phyloP scores from a whole-genome alignment of 2,888 invertebrate genomes.

The Podabrus alpinus region DNA sequence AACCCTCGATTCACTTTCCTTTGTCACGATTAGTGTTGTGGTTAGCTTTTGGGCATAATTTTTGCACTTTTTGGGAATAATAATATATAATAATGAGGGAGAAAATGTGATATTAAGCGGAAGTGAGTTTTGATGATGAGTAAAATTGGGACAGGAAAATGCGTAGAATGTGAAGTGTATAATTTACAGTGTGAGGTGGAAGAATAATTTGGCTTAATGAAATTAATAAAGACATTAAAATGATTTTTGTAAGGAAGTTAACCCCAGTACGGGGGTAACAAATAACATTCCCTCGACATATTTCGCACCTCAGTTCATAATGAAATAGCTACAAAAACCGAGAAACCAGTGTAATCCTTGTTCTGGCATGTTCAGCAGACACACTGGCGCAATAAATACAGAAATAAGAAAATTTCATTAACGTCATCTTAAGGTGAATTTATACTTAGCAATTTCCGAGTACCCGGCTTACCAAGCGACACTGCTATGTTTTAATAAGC shows the following conservation, averaged over 20 bases:
- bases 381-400: constrained; percentile 54
- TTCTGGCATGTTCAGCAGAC: constrained; percentile 43
- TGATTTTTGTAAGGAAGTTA: constrained; percentile 34
- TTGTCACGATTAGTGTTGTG: constrained; percentile 21
- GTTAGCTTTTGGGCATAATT: constrained; percentile 16
- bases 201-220: constrained; percentile 37
- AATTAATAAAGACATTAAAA: constrained; percentile 39
- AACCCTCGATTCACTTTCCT: constrained; percentile 31
- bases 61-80: background rate
- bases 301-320: constrained; percentile 46
- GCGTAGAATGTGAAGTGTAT: constrained; percentile 3
- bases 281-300: constrained; percentile 44
- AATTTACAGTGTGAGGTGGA: constrained; percentile 19
- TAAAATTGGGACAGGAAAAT: background rate
- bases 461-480: constrained; percentile 51
- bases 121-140: background rate
- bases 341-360: constrained; percentile 44
- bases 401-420: constrained; percentile 62
- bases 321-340: constrained; percentile 48
- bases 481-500: constrained; percentile 54
- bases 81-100: no score
- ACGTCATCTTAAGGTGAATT: constrained; percentile 63
- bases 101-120: no score
- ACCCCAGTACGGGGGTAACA: constrained; percentile 38
- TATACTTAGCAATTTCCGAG: constrained; percentile 60